Evolutionary conservation across 2,797 vertebrate species (phyloP), one percentile per base, ranked within the genome.

Genomic region (Myotis pilosus): DNA sequence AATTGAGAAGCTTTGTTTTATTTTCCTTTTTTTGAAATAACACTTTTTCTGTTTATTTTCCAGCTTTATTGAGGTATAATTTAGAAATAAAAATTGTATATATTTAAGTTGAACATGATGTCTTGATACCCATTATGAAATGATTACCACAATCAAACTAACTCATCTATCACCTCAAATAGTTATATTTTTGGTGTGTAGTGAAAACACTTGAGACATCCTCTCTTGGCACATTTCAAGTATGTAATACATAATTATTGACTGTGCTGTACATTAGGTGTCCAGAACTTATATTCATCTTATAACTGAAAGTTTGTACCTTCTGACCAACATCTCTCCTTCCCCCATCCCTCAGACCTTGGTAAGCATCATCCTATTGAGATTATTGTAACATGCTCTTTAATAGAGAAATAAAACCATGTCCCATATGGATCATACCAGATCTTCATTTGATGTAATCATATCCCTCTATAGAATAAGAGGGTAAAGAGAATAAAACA

Each of bases 291-390:
- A 30, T 15, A 17, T 30, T 82, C 17, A 36, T 44, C 36, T 68
- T 69, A 17, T 33, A 76, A 51, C 60, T 82, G 22, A 76, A 68
- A 51, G 19, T 57, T 22, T 53, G 22, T 69, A 62, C 20, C 25
- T 23, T 62, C 41, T 87, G 41, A 68, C 17, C 57, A 66, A n/a
- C 9, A 75, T 81, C 8, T 49, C 4, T 12, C 3, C 19, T 74
- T 30, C 0, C 10, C 5, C 17, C 2, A 25, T 5, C 6, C 17
- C 41, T 11, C 22, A 15, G 28, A 1, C 19, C 16, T 44, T 74
- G 10, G 20, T 41, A 75, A 83, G 33, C 6, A 60, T 12, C 69
- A 36, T 41, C 28, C n/a, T n/a, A 28, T 19, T 53, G 4, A 30
- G 8, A 47, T 25, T 38, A 76, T 28, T 49, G 3, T 8, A 55